Conservation (phyloP, 2,797 vertebrate species). For the Sebastes vulpes region DNA sequence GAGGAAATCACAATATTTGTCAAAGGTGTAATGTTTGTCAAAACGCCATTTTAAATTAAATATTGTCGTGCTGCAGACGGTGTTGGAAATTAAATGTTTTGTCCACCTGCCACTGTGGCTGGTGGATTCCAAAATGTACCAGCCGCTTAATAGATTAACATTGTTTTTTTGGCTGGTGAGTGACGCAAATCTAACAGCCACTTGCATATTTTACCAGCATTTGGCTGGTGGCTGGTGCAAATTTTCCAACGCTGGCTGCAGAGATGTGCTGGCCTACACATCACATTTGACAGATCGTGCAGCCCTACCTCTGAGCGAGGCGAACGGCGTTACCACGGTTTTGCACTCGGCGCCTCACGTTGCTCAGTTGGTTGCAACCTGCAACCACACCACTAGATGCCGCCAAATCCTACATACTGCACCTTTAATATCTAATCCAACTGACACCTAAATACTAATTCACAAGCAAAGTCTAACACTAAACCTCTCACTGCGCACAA, state of each 20-base stretch:
- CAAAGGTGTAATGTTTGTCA: too few species aligned
- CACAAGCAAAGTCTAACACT: background rate
- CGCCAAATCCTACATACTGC: background rate
- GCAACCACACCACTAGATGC: background rate
- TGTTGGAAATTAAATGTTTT: background rate
- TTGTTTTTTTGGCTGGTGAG: too few species aligned
- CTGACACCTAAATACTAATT: background rate
- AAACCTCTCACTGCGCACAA: background rate
- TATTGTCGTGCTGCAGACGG: too few species aligned
- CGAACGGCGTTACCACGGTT: background rate
- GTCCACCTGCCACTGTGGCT: too few species aligned
- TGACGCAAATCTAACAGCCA: too few species aligned
- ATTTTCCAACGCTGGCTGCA: background rate
- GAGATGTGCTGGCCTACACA: background rate
- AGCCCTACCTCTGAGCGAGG: background rate
- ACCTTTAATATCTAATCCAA: background rate
- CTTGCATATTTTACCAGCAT: too few species aligned
- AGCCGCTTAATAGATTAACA: too few species aligned
- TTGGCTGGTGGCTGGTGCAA: too few species aligned
- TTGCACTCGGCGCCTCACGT: background rate
- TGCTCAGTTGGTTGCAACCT: background rate
- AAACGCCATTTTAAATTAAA: too few species aligned
- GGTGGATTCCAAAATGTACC: background rate
- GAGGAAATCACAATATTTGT: too few species aligned
- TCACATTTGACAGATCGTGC: background rate